Evolutionary conservation across 2,113 vertebrate genomes (phyloP).

Genomic region (Aviceda subcristata): DNA sequence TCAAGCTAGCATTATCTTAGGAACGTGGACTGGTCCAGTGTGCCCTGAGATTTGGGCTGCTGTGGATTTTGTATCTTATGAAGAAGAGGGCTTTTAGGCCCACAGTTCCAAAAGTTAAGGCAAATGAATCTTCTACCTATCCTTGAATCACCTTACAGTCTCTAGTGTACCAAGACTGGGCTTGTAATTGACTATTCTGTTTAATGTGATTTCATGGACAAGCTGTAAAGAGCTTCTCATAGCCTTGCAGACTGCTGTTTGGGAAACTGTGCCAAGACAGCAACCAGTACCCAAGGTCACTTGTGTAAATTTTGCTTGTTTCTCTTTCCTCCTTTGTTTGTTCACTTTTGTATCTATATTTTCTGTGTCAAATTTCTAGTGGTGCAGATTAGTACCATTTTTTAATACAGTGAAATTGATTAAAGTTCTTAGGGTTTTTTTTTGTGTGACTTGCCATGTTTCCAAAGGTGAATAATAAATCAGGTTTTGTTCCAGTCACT

Average conservation of each 20-base stretch:
- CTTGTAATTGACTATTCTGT: neutral
- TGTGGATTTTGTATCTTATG: neutral
- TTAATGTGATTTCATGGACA: neutral
- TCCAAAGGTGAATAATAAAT: neutral
- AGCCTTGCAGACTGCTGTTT: neutral
- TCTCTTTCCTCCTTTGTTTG: neutral
- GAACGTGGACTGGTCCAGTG: neutral
- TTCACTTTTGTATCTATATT: neutral
- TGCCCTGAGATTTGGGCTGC: neutral
- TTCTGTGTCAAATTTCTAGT: neutral
- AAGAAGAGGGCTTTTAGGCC: neutral
- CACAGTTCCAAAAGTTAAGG: fast-evolving
- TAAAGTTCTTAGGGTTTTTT: fast-evolving
- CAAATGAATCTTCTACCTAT: neutral
- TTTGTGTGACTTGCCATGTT: neutral
- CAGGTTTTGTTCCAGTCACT: neutral
- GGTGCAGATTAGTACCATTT: neutral
- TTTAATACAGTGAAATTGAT: neutral
- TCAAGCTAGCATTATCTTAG: neutral
- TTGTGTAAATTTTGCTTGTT: neutral
- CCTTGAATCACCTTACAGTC: neutral
- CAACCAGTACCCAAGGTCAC: neutral
- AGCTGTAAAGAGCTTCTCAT: neutral
- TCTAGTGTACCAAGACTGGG: neutral
- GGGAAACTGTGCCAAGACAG: neutral